Base-by-base conservation (phyloP, 2,797 vertebrate genomes). In the Xiphophorus birchmanni region DNA sequence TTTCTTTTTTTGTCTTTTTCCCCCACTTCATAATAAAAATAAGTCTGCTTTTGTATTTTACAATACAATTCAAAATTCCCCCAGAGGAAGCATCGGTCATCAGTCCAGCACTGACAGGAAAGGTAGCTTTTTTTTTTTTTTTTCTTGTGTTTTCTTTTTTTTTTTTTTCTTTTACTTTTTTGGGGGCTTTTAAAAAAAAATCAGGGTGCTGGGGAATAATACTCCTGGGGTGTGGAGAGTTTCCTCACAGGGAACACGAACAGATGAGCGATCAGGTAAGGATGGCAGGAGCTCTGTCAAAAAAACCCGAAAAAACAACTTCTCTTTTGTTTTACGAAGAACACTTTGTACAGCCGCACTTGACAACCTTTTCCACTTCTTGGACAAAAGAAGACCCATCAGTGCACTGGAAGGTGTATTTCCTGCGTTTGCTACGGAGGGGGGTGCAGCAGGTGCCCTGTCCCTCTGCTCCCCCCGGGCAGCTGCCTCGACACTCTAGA, bases 11-110 rank as follows among this genome's bases (percentile, higher is more conserved):
- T 94, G 96, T 97, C 91, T 93, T 97, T 97, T 95, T 93, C 96
- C 96, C 96, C 92, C 93, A 92, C 94, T 96, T 96, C 93, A 96
- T 98, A 97, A 99, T 99, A 99, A 99, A 99, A 99, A 99, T 99
- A 99, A 97, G 98, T 98, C 97, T 96, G 97, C 94, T 98, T 99
- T 97, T 99, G 96, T 99, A 99, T 97, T 97, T 98, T 99, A 99
- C 97, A 99, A 98, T 98, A 98, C 97, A 97, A 97, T 98, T 98
- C 97, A 96, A 97, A 96, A 97, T 98, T 97, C 97, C 97, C 97
- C 96, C 96, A 96, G 96, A 96, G 97, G 97, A 96, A 97, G 97
- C 96, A 96, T 97, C 93, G 94, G 96, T 96, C 95, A 97, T 96
- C 96, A 97, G 97, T 98, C 96, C 97, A 93, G 95, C 96, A 96